Evolutionary conservation across 2,888 invertebrate genomes (phyloP), one percentile per base, ranked within the genome.

Genomic region (Chydorus sphaericus): DNA sequence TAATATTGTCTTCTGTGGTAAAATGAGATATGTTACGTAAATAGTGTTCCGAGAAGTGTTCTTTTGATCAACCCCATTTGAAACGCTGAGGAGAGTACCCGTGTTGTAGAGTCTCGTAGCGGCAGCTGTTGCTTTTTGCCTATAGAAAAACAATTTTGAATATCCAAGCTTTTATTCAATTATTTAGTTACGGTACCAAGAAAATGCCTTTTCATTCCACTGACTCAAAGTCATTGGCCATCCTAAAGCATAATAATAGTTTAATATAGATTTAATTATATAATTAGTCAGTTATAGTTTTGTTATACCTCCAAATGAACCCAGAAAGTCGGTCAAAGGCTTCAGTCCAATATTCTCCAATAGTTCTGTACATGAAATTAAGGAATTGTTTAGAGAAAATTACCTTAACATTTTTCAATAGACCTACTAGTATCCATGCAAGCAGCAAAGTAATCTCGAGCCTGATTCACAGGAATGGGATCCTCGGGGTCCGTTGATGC

Each of bases 381-480:
- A 36, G 3, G 20, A 1, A 38, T 20, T 3, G 23, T 39, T n/a
- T n/a, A n/a, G n/a, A n/a, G n/a, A n/a, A 39, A 44, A n/a, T 23
- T 26, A 36, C n/a, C 8, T 11, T 20, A 49, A 23, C 3, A 11
- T 4, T 28, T 16, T 31, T 39, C 6, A 18, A 48, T 3, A n/a
- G n/a, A 44, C 37, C 20, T 54, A 33, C 2, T 8, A 61, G 75
- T 75, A 64, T 82, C 74, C 69, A 81, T 73, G 67, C 87, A 87
- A 39, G 82, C 81, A 50, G 71, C 68, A 62, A 79, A 87, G 68
- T 82, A 75, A 39, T 75, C 74, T 67, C 81, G 81, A 1, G 82
- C 79, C 63, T 85, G 81, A 52, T 69, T 71, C 10, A 86, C 78
- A 0, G 83, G 77, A 59, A 69, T 66, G 0, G 85, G 83, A 14